These are phyloP conservation scores for Lasioglossum calceatum DNA, from an alignment of 2,888 invertebrate genomes.

Conservation along the genomic window DNA sequence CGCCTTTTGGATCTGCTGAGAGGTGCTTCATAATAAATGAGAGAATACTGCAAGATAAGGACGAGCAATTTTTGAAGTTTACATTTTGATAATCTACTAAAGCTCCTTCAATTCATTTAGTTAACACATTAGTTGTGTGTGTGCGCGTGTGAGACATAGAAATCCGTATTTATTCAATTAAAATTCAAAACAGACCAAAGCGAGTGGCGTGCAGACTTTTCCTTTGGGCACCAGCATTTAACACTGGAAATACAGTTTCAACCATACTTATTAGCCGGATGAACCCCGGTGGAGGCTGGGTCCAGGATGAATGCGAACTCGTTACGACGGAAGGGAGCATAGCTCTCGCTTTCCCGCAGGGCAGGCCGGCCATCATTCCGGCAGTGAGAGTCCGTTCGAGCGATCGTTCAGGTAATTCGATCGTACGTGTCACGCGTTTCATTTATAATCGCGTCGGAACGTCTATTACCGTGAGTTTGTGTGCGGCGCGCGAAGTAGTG, in stretches of 20 bases:
- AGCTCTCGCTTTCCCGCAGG: conserved; percentile 21
- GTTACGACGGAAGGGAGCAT: conserved; percentile 9
- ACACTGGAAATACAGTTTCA: not conserved
- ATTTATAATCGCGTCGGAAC: conserved; percentile 75
- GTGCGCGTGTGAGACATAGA: no score
- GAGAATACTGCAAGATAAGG: not conserved
- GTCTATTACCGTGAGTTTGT: conserved; percentile 71
- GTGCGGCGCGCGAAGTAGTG: conserved; percentile 58
- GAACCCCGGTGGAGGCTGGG: not conserved
- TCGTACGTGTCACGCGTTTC: conserved; percentile 65
- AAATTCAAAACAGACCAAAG: not conserved
- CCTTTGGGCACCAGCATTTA: not conserved
- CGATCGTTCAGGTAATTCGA: conserved; percentile 63
- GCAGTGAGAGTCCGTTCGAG: conserved; percentile 35
- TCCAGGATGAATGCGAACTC: conserved; percentile 23
- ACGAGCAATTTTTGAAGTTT: not conserved
- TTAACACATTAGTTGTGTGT: no score
- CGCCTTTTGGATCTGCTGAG: not conserved
- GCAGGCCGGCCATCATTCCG: conserved; percentile 15
- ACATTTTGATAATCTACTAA: not conserved
- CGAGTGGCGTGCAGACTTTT: not conserved
- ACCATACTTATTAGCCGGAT: not conserved
- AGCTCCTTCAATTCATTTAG: not conserved
- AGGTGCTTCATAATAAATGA: not conserved
- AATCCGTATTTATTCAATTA: not conserved